Evolutionary conservation across 2,113 vertebrate species (phyloP).

Genomic region (Climacteris rufus): DNA sequence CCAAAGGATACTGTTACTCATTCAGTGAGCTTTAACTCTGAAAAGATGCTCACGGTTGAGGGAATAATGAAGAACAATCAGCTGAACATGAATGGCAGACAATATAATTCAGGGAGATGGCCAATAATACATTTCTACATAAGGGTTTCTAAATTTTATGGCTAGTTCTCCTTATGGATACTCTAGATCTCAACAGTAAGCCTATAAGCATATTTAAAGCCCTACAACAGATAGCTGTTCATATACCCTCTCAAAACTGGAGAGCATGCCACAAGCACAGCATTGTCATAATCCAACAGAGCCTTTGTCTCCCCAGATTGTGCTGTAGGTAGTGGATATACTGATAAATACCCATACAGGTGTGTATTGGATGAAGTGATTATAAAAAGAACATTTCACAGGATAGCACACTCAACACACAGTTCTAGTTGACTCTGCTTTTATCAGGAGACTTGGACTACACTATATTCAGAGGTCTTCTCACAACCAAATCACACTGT

Average conservation of each 20-base stretch:
- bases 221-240: neutral
- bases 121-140: neutral
- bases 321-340: neutral
- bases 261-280: neutral
- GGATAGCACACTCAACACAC: neutral
- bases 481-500: neutral
- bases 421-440: neutral
- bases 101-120: neutral
- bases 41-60: neutral
- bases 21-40: neutral
- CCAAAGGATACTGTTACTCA: neutral
- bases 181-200: neutral
- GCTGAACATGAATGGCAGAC: neutral
- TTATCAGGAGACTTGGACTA: neutral
- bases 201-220: neutral
- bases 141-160: neutral
- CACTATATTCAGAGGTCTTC: neutral
- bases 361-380: neutral
- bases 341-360: neutral
- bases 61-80: neutral
- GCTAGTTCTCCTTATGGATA: neutral
- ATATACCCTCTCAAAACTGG: neutral
- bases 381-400: neutral
- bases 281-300: neutral
- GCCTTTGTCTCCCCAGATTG: neutral